Evolutionary conservation across 2,888 invertebrate genomes (phyloP).

Genomic region (Nymphalis polychloros): DNA sequence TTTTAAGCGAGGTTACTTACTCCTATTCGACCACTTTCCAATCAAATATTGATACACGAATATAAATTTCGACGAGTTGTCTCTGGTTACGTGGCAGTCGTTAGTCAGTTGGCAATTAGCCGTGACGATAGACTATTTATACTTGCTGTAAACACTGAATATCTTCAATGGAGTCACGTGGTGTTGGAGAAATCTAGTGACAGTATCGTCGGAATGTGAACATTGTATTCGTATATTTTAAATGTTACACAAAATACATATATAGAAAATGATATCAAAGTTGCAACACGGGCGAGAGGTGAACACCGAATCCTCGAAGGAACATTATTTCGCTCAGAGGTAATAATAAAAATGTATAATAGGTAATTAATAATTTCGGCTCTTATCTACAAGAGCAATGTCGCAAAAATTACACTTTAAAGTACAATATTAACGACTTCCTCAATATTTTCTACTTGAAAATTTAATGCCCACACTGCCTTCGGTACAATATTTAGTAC

Average conservation of each 20-base stretch:
- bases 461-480: conserved; percentile 1
- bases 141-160: conserved; percentile 26
- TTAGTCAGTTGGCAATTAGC: conserved; percentile 59
- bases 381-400: too few relatives aligned
- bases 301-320: too few relatives aligned
- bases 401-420: too few relatives aligned
- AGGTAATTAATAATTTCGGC: too few relatives aligned
- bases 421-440: neutral
- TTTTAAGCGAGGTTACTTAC: neutral
- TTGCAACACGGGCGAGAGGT: too few relatives aligned
- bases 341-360: too few relatives aligned
- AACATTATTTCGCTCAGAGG: too few relatives aligned
- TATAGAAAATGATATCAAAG: neutral
- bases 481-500: conserved; percentile 2
- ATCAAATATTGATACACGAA: conserved; percentile 27
- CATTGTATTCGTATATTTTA: too few relatives aligned
- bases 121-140: conserved; percentile 20
- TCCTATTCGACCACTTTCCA: conserved; percentile 10
- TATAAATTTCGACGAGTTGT: conserved; percentile 20
- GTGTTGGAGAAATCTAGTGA: neutral
- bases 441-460: neutral
- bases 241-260: too few relatives aligned
- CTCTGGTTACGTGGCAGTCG: conserved; percentile 36
- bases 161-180: conserved; percentile 15
- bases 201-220: neutral